A percentile compares a stretch with the other conserved stretches of the same genome.
These are phyloP conservation scores for Mycalesis mineus DNA, from an alignment of 2,888 invertebrate species.

Conservation along the genomic window DNA sequence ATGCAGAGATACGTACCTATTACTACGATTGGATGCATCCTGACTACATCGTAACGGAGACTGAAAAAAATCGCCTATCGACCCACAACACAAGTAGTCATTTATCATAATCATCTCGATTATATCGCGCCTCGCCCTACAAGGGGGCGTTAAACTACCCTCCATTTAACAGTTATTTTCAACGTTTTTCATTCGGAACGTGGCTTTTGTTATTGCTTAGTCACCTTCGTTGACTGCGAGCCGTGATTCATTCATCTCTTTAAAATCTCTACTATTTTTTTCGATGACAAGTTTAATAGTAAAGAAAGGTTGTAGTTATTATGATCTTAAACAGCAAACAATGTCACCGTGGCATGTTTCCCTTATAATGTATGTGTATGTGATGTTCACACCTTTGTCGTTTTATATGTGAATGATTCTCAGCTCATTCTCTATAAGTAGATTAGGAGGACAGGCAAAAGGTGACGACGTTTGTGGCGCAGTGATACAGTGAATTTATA, in stretches of 20 bases:
- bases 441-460: no score
- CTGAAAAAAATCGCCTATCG: conserved; percentile 30
- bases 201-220: conserved; percentile 49
- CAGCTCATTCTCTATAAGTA: no score
- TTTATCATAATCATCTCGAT: conserved; percentile 75
- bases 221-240: conserved; percentile 33
- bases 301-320: background rate
- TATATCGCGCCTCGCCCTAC: conserved; percentile 67
- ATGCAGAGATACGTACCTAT: no score
- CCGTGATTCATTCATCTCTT: conserved; percentile 25
- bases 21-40: no score
- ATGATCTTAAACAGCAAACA: background rate
- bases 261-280: background rate
- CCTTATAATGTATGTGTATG: no score
- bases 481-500: no score
- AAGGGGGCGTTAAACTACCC: conserved; percentile 66
- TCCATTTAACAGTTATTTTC: conserved; percentile 74
- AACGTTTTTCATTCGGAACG: conserved; percentile 59
- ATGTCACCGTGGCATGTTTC: no score
- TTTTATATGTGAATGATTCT: no score
- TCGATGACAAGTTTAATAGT: background rate
- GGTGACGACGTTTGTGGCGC: no score
- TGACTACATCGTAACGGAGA: no score
- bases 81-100: conserved; percentile 45
- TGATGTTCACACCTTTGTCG: no score